These are phyloP conservation scores for Triplophysa dalaica DNA, from an alignment of 2,113 vertebrate genomes.

Conservation along the genomic window DNA sequence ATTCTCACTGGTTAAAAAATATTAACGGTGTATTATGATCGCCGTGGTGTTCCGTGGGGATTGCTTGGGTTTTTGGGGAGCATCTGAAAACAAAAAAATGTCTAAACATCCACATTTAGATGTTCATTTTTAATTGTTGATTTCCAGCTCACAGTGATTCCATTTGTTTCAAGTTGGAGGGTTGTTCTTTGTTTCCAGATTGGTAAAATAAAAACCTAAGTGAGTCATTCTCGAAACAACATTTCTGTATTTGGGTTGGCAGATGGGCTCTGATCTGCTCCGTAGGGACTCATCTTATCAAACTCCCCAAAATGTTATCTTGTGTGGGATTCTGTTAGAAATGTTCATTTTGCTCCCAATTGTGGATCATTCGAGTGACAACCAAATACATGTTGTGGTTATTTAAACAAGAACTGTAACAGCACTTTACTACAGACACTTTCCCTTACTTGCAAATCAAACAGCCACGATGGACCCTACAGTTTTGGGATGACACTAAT, in stretches of 20 bases:
- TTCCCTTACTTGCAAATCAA: background rate
- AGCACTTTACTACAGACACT: conserved; percentile 22
- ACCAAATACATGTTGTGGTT: conserved; percentile 24
- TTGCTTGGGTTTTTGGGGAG: conserved; percentile 8
- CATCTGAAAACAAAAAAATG: conserved; percentile 11
- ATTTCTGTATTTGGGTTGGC: conserved; percentile 32
- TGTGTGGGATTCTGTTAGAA: conserved; percentile 10
- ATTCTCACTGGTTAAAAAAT: conserved; percentile 28
- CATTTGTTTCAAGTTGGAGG: background rate
- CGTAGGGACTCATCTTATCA: background rate
- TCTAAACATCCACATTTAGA: background rate
- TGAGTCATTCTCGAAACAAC: conserved; percentile 22
- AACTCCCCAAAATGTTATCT: background rate
- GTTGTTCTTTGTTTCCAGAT: conserved; percentile 9
- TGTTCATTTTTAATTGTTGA: background rate
- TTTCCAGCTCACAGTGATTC: background rate
- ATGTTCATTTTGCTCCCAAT: background rate
- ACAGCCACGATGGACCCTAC: background rate
- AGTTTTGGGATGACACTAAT: conserved; percentile 24
- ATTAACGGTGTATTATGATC: background rate
- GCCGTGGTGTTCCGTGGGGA: background rate
- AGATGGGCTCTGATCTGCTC: conserved; percentile 17
- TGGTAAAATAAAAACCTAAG: background rate
- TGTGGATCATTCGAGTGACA: background rate
- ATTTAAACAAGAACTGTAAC: conserved; percentile 14